A percentile compares a stretch with the other conserved stretches of the same genome.
phyloP scores from a whole-genome alignment of 1,140 invertebrate species.

The Palaemon carinicauda region DNA sequence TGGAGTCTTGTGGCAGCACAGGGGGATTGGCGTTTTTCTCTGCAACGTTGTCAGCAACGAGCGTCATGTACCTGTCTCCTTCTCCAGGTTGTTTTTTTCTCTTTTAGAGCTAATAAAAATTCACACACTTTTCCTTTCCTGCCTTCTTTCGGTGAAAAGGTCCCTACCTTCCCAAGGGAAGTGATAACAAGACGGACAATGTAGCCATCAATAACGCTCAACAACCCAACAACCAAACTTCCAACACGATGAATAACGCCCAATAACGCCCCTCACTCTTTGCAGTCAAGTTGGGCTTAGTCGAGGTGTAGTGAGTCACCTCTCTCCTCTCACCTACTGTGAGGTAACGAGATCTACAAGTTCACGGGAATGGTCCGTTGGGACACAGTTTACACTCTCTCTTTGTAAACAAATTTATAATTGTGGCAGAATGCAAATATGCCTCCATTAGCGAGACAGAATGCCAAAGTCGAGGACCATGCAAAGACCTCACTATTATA shows the following conservation, averaged over 20 bases:
- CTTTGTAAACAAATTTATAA: slow-evolving; percentile 52
- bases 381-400: slow-evolving; percentile 54
- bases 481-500: slow-evolving; percentile 36
- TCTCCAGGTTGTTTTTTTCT: slow-evolving; percentile 30
- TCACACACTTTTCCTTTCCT: slow-evolving; percentile 55
- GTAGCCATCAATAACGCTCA: slow-evolving; percentile 48
- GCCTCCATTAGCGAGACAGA: slow-evolving; percentile 54
- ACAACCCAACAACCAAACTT: slow-evolving; percentile 29
- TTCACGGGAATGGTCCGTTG: slow-evolving; percentile 48
- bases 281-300: slow-evolving; percentile 54
- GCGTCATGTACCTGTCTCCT: slow-evolving; percentile 45
- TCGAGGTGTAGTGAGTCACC: slow-evolving; percentile 55
- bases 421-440: slow-evolving; percentile 46
- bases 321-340: slow-evolving; percentile 50
- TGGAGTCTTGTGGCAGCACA: slow-evolving; percentile 11
- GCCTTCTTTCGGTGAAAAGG: slow-evolving; percentile 53
- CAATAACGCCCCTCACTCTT: slow-evolving; percentile 36
- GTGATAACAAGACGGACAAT: slow-evolving; percentile 55
- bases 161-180: slow-evolving; percentile 50
- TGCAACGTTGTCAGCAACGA: slow-evolving; percentile 14
- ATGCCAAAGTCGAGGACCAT: slow-evolving; percentile 36
- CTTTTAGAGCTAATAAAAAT: slow-evolving; percentile 52
- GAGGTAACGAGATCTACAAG: slow-evolving; percentile 50
- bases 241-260: slow-evolving; percentile 51
- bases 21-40: slow-evolving; percentile 23